Conservation (phyloP, 2,797 vertebrate species). For the Dendrocincla tyrannina region DNA sequence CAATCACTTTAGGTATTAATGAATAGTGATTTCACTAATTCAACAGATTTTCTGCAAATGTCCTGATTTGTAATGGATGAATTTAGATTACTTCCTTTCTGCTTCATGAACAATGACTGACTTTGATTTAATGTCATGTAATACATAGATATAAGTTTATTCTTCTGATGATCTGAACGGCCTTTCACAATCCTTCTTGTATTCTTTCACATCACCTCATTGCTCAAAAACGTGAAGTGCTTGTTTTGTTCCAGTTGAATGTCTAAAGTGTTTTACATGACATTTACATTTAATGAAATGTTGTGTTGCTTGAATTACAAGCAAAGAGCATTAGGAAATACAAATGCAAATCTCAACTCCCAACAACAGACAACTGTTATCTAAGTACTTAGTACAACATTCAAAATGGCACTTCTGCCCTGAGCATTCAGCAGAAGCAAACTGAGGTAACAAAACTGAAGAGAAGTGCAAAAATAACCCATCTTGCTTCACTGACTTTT, state of each 20-base stretch:
- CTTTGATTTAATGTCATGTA: background rate
- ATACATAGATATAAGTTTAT: background rate
- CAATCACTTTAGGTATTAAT: background rate
- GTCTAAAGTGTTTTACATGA: conserved; percentile 19
- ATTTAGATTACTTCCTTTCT: background rate
- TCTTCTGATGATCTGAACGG: background rate
- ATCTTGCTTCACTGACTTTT: background rate
- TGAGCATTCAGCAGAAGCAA: background rate
- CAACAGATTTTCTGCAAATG: background rate
- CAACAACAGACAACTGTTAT: background rate
- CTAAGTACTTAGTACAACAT: background rate
- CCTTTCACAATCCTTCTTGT: background rate
- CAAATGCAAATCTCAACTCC: background rate
- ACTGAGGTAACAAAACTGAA: background rate
- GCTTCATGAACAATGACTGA: background rate
- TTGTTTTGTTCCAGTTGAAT: background rate
- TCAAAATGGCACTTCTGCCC: background rate
- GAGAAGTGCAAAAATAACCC: background rate
- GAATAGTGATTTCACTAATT: background rate
- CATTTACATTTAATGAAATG: conserved; percentile 22
- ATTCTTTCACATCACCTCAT: background rate
- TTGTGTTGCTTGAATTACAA: conserved; percentile 11
- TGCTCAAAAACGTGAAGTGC: background rate
- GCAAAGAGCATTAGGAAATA: background rate
- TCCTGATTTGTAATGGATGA: background rate